phyloP scores from a whole-genome alignment of 2,888 invertebrate genomes.

The Oxytorus armatus region DNA sequence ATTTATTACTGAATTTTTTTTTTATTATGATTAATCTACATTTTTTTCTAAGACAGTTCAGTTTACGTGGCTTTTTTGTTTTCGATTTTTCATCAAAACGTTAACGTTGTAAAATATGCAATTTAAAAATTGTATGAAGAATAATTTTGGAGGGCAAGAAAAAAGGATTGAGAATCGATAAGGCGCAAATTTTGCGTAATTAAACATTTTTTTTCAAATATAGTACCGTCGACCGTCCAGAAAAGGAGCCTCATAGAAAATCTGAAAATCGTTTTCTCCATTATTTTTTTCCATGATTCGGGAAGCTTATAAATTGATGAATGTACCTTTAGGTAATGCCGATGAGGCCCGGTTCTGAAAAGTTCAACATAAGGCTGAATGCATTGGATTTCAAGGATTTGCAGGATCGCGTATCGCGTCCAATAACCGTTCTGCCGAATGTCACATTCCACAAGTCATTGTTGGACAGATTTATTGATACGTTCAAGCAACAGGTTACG shows the following conservation, averaged over 20 bases:
- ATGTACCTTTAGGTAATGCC: slow-evolving; percentile 86
- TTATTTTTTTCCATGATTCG: not conserved
- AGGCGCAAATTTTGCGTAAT: too few species aligned
- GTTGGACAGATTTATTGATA: slow-evolving; percentile 93
- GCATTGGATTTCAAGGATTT: slow-evolving; percentile 92
- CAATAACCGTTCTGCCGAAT: slow-evolving; percentile 89
- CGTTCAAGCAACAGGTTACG: slow-evolving; percentile 91
- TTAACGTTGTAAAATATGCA: too few species aligned
- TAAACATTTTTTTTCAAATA: too few species aligned
- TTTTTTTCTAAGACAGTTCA: too few species aligned
- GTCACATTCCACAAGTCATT: slow-evolving; percentile 91
- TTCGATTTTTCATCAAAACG: too few species aligned
- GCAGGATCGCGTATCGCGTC: slow-evolving; percentile 89
- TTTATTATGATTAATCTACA: too few species aligned
- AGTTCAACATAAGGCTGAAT: slow-evolving; percentile 91
- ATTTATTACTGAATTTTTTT: too few species aligned
- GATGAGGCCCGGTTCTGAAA: slow-evolving; percentile 86
- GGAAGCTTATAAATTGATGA: not conserved
- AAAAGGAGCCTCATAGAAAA: not conserved
- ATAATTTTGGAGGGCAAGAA: too few species aligned
- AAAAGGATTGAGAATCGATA: too few species aligned
- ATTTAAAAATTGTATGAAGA: too few species aligned
- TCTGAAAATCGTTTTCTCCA: too few species aligned
- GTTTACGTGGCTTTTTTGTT: too few species aligned
- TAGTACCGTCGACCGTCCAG: not conserved